A percentile compares a stretch with the other conserved stretches of the same genome.
phyloP scores from a whole-genome alignment of 1,140 invertebrate species.

The Apis cerana region DNA sequence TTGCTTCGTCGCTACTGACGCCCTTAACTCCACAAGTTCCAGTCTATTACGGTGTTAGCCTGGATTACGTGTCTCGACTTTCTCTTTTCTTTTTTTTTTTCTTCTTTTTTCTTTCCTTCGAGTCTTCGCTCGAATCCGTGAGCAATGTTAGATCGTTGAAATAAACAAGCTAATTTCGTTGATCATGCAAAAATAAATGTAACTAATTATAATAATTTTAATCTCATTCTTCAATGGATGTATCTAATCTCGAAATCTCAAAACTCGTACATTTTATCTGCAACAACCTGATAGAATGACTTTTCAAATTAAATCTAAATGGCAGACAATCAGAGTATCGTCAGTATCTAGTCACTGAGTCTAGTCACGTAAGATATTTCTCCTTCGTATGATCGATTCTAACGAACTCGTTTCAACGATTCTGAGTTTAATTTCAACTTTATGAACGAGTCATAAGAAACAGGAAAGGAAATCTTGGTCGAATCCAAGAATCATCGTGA shows the following conservation, averaged over 20 bases:
- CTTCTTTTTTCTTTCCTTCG: neutral
- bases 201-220: no score
- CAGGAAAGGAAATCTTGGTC: conserved; percentile 19
- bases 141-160: no score
- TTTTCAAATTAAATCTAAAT: conserved; percentile 29
- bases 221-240: no score
- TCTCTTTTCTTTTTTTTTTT: neutral
- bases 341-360: neutral
- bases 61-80: conserved; percentile 40
- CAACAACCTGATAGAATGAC: neutral
- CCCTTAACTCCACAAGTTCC: conserved; percentile 63
- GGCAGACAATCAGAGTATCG: neutral
- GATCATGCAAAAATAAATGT: no score
- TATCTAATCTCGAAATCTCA: no score
- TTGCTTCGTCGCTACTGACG: conserved; percentile 61
- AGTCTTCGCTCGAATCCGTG: no score
- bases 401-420: conserved; percentile 35
- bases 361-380: conserved; percentile 10
- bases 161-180: no score
- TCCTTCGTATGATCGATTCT: conserved; percentile 30
- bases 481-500: no score
- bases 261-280: no score
- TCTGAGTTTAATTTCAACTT: no score
- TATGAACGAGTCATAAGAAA: neutral
- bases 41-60: conserved; percentile 57